Evolutionary conservation across 2,888 invertebrate species (phyloP), one percentile per base, ranked within the genome.

Genomic region (Ornithoptera alexandrae): DNA sequence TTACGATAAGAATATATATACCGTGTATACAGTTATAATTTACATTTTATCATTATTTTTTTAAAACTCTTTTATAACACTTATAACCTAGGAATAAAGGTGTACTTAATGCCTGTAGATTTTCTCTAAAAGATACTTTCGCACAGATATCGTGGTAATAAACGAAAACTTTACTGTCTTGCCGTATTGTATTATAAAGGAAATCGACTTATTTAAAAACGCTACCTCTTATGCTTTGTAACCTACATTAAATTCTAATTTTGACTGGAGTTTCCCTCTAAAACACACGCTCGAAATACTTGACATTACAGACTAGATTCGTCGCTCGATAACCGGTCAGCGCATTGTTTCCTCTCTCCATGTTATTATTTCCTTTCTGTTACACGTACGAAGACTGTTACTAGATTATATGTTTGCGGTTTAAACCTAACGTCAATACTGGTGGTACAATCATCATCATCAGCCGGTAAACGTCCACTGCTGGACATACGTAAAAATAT

Each of bases 251-350:
- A 85, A 87, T 85, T 86, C 85, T 86, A 90, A 89, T 90, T 89
- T 83, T 75, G 78, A 81, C 67, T 78, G 77, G 75, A 86, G 86
- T 87, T 88, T 87, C 88, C 88, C 86, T 87, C 85, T 83, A 86
- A 87, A 86, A 81, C 84, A 83, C 80, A 82, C 85, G 83, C 79
- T 85, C 86, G 81, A 88, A 88, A 90, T 87, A 86, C 87, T 87
- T 85, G 81, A 85, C 84, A 81, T 79, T 85, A 87, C 80, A 83
- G 79, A 86, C 87, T 81, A 89, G 89, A 90, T 90, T 82, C 79
- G 78, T 81, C 74, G 74, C 71, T 73, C 77, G 90, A 90, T 90
- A 88, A 81, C 82, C 79, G 81, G 81, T 79, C 80, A 83, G 79
- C 73, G 82, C 86, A 87, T 88, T 89, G 89, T 89, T 87, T 84